Evolutionary conservation across 2,113 vertebrate species (phyloP), one percentile per base, ranked within the genome.

Genomic region (Andinoacara biseriatus): DNA sequence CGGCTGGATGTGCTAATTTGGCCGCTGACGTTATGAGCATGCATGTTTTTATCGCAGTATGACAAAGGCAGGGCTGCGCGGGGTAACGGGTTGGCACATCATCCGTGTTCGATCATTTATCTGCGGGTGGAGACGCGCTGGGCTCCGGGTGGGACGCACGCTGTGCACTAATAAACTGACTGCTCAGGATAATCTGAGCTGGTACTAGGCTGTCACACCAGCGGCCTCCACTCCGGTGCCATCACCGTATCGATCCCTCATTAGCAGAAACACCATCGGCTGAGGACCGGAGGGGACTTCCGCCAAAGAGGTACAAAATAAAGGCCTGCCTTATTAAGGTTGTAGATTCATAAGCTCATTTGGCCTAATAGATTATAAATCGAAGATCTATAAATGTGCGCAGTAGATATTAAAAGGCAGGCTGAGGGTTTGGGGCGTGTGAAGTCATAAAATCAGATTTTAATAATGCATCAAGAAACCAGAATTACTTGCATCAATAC

Each of bases 191-290:
- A 0, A 4, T n/a, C 9, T 7, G 40, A 11, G 10, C 3, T 38
- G 49, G 26, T 10, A 33, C 10, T 5, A 4, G 13, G n/a, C 3
- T 5, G 31, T 2, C 17, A 69, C 49, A 75, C 8, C 43, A 58
- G 86, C 46, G 88, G 91, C 86, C 86, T 82, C 62, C 15, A 15
- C 13, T 22, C 33, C 13, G 1, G 0, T n/a, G 7, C 35, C 24
- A 24, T 88, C 84, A 63, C 46, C 75, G n/a, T 84, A 87, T 86
- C 17, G 90, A 89, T 83, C 83, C 52, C 54, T 33, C 22, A 74
- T 65, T 17, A 18, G 17, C 8, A 1, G 35, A 62, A 40, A 61
- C 79, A 65, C 56, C 2, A 38, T 8, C 35, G 10, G 8, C 35
- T 9, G 35, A 38, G 35, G 35, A 38, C 8, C 35, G 8, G 8